These are phyloP conservation scores for Oryctolagus cuniculus DNA, from an alignment of 2,113 vertebrate species.

Conservation along the genomic window DNA sequence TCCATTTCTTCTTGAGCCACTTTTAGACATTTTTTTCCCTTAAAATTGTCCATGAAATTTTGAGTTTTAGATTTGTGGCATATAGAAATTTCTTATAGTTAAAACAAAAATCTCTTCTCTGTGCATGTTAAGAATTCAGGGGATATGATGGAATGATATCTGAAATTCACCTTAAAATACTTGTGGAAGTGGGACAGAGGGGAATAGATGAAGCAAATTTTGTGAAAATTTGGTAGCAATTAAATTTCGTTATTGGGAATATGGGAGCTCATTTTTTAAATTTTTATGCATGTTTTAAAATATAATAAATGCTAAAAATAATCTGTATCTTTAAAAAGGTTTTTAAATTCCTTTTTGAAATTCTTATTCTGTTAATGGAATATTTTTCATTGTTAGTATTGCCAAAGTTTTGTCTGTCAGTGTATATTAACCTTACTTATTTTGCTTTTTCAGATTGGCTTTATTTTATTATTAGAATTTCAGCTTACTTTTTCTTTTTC, in stretches of 20 bases:
- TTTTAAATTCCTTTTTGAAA: neutral
- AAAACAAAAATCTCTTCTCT: neutral
- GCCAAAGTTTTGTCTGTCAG: neutral
- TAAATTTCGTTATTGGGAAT: conserved; percentile 31
- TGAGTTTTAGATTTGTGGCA: conserved; percentile 26
- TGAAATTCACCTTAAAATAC: conserved; percentile 46
- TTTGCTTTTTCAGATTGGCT: neutral
- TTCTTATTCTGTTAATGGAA: neutral
- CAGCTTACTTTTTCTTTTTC: conserved; percentile 28
- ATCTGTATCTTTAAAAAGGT: neutral
- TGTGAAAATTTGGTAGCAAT: neutral
- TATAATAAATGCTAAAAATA: neutral
- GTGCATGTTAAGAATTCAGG: neutral
- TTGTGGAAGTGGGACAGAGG: neutral
- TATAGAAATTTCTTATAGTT: conserved; percentile 12
- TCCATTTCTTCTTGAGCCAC: neutral
- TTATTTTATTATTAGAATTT: conserved; percentile 9
- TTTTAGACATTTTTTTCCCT: conserved; percentile 58
- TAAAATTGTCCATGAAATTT: conserved; percentile 12
- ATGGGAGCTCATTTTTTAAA: neutral
- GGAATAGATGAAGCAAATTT: neutral
- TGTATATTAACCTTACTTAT: neutral
- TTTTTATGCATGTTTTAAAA: conserved; percentile 29
- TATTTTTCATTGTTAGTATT: neutral
- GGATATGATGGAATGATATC: neutral